phyloP scores from a whole-genome alignment of 1,140 invertebrate species.

The Brachionus plicatilis region DNA sequence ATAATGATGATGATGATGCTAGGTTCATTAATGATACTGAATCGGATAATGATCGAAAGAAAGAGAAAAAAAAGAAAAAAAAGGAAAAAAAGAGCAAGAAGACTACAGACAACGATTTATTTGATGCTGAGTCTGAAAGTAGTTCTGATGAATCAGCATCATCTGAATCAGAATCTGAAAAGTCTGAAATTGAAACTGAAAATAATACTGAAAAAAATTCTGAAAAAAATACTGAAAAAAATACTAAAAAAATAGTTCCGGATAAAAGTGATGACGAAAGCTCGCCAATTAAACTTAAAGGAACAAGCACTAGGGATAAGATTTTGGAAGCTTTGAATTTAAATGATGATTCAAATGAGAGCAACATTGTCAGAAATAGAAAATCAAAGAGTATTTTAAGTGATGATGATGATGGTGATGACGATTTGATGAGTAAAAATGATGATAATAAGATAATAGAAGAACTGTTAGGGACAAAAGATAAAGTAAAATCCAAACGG shows the following conservation, averaged over 20 bases:
- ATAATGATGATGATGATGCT: neutral
- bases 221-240: neutral
- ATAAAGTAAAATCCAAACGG: neutral
- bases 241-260: neutral
- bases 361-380: neutral
- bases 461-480: neutral
- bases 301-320: neutral
- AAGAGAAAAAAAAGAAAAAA: constrained; percentile 4
- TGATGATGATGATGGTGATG: neutral
- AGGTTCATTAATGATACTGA: neutral
- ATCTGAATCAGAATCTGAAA: neutral
- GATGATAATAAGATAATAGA: neutral
- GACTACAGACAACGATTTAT: neutral
- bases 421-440: neutral
- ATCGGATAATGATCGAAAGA: neutral
- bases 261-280: neutral
- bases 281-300: neutral
- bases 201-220: neutral
- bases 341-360: constrained; percentile 28
- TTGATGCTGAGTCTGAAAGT: neutral
- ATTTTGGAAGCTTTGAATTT: constrained; percentile 6
- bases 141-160: neutral
- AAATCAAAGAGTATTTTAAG: neutral
- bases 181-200: neutral
- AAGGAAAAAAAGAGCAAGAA: neutral